Evolutionary conservation across 2,113 vertebrate species (phyloP).

Genomic region (Notarius lentiginosus): DNA sequence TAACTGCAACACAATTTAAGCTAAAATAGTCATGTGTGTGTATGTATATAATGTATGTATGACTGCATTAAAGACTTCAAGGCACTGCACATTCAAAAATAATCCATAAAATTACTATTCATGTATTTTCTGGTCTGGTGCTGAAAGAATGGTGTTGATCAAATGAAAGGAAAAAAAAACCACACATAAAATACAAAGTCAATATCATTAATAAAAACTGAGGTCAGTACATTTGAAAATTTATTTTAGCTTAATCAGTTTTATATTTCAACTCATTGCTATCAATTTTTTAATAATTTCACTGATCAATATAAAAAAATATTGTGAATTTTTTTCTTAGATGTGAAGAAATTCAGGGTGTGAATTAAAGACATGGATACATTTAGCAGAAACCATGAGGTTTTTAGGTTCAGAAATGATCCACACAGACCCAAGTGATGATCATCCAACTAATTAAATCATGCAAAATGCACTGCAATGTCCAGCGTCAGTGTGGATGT

Average conservation of each 20-base stretch:
- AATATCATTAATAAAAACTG: neutral
- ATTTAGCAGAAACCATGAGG: neutral
- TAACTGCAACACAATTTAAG: neutral
- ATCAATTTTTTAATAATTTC: neutral
- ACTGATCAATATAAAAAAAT: neutral
- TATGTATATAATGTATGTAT: neutral
- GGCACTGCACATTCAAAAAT: conserved; percentile 45
- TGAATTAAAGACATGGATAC: neutral
- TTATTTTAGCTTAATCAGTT: neutral
- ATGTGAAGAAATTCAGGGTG: neutral
- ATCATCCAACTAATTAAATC: too few relatives aligned
- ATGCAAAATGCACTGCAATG: too few relatives aligned
- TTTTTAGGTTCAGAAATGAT: neutral
- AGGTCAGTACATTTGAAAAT: neutral
- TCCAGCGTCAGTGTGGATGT: neutral
- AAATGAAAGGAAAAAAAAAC: neutral
- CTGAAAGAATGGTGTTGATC: neutral
- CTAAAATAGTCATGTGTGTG: neutral
- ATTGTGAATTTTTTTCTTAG: neutral
- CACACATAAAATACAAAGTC: neutral
- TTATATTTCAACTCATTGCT: neutral
- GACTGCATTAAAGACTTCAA: conserved; percentile 23
- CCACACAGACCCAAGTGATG: neutral
- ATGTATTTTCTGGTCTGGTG: neutral
- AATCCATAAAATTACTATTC: neutral